A percentile compares a stretch with the other conserved stretches of the same genome.
Conservation (phyloP, 2,797 vertebrate genomes). For the Eutrigla gurnardus region DNA sequence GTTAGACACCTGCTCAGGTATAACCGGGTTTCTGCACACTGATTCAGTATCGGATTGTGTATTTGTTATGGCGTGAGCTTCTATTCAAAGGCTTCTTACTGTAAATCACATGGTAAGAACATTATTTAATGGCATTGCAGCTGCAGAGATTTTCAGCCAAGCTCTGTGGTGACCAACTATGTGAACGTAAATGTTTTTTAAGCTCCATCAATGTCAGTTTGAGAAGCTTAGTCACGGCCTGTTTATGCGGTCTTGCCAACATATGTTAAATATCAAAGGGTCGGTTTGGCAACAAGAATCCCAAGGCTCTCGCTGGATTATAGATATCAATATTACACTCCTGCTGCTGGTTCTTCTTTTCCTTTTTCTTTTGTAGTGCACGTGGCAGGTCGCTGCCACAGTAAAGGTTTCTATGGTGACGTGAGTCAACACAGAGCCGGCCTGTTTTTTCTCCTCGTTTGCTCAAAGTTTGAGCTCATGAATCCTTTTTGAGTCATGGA, state of each 20-base stretch:
- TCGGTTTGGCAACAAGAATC: slow-evolving; percentile 37
- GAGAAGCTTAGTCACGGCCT: slow-evolving; percentile 46
- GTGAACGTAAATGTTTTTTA: slow-evolving; percentile 48
- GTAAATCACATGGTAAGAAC: slow-evolving; percentile 47
- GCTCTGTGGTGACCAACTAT: slow-evolving; percentile 46
- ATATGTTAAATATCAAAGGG: slow-evolving; percentile 52
- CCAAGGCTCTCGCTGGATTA: slow-evolving; percentile 41
- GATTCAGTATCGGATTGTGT: slow-evolving; percentile 37
- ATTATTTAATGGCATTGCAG: slow-evolving; percentile 55
- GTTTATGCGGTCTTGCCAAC: slow-evolving; percentile 54
- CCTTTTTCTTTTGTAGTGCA: slow-evolving; percentile 58
- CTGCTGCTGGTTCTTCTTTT: slow-evolving; percentile 51
- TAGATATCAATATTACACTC: slow-evolving; percentile 26
- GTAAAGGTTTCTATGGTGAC: slow-evolving; percentile 72
- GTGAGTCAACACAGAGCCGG: slow-evolving; percentile 67
- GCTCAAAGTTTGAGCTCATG: slow-evolving; percentile 36
- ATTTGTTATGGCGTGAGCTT: slow-evolving; percentile 14
- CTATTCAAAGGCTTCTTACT: slow-evolving; percentile 31
- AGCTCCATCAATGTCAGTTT: slow-evolving; percentile 42
- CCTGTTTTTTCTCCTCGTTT: slow-evolving; percentile 49
- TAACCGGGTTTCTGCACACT: slow-evolving; percentile 35
- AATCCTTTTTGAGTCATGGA: slow-evolving; percentile 39
- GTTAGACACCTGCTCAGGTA: slow-evolving; percentile 67
- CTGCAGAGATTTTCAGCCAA: slow-evolving; percentile 42
- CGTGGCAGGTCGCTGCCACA: slow-evolving; percentile 48